These are phyloP conservation scores for Pseudonaja textilis DNA, from an alignment of 2,113 vertebrate species.

Conservation along the genomic window DNA sequence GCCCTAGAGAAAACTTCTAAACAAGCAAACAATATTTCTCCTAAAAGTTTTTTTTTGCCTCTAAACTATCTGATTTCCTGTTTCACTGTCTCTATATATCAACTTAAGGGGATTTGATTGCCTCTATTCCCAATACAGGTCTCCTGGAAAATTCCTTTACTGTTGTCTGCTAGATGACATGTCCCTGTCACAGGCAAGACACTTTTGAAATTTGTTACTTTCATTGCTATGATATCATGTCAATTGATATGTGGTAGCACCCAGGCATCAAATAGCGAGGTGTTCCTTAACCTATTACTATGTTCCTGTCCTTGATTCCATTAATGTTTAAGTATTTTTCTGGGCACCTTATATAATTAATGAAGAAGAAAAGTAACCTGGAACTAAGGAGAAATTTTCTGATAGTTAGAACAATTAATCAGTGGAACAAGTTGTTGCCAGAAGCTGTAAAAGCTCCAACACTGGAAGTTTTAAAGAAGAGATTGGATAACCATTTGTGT, in stretches of 20 bases:
- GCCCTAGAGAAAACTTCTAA: background rate
- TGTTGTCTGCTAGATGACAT: background rate
- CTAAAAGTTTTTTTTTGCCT: conserved; percentile 13
- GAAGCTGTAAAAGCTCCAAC: background rate
- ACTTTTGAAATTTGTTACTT: conserved; percentile 7
- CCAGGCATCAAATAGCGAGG: background rate
- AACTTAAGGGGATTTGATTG: conserved; percentile 22
- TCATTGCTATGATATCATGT: background rate
- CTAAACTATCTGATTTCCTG: conserved; percentile 24
- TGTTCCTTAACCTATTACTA: background rate
- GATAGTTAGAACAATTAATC: background rate
- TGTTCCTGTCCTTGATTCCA: background rate
- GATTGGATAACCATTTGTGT: background rate
- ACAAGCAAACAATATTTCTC: conserved; percentile 6
- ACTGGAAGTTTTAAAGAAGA: background rate
- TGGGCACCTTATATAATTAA: background rate
- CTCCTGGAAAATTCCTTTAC: conserved; percentile 25
- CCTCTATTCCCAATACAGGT: background rate
- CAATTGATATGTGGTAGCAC: background rate
- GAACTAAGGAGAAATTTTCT: background rate
- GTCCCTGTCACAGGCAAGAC: conserved; percentile 14
- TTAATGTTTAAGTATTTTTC: background rate
- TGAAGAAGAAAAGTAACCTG: background rate
- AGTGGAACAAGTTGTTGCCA: background rate
- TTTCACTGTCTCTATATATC: background rate